A percentile compares a stretch with the other conserved stretches of the same genome.
These are phyloP conservation scores for Hemichromis elongatus DNA, from an alignment of 2,113 vertebrate species.

Conservation along the genomic window DNA sequence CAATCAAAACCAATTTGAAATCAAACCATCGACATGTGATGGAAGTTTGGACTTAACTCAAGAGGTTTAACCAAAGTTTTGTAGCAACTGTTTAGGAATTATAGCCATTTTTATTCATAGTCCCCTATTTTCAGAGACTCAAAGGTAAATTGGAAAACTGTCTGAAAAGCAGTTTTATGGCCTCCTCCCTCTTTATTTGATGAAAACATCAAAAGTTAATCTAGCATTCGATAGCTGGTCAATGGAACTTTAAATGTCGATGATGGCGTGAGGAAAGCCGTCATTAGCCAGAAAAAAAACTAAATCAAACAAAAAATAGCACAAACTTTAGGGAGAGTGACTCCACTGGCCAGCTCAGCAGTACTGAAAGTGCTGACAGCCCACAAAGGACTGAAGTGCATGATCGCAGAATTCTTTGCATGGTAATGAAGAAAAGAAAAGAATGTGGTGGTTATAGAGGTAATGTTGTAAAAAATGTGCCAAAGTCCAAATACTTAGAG, in stretches of 20 bases:
- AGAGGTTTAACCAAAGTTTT: not conserved
- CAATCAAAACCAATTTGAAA: not conserved
- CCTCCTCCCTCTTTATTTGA: not conserved
- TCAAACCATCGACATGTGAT: not conserved
- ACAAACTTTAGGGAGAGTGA: not conserved
- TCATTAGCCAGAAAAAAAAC: not conserved
- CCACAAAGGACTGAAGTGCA: not conserved
- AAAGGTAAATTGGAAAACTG: not conserved
- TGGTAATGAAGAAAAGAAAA: not conserved
- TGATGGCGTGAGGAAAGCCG: not conserved
- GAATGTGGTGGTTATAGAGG: not conserved
- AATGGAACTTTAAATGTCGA: not conserved
- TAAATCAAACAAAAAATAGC: not conserved
- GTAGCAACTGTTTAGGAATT: not conserved
- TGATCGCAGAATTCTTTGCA: not conserved
- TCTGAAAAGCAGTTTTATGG: not conserved
- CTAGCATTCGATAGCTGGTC: not conserved
- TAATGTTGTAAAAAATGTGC: not conserved
- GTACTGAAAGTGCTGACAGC: not conserved
- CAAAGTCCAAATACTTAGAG: not conserved
- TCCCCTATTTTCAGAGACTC: not conserved
- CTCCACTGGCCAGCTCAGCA: not conserved
- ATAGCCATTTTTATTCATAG: not conserved
- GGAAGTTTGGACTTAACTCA: not conserved
- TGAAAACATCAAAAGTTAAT: not conserved